phyloP scores from a whole-genome alignment of 2,797 vertebrate species.

The Gobio occitaniae region DNA sequence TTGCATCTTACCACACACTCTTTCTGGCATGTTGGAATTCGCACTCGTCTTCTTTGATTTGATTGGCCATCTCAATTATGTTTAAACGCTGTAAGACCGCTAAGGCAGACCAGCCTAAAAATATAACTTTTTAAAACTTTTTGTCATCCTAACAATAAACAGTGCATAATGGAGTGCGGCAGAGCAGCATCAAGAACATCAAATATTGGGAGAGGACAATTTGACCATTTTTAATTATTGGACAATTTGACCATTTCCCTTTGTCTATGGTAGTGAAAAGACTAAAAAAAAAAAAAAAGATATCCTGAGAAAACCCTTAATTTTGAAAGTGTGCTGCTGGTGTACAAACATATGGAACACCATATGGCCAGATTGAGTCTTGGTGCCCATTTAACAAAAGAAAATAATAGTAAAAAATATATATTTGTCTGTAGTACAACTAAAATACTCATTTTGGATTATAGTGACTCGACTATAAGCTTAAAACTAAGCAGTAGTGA shows the following conservation, averaged over 20 bases:
- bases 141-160: not conserved
- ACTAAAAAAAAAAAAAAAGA: not conserved
- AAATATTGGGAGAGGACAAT: too few species aligned
- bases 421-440: not conserved
- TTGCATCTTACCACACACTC: too few species aligned
- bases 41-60: not conserved
- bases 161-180: not conserved
- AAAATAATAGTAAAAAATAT: not conserved
- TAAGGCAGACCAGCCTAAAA: not conserved
- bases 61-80: not conserved
- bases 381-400: conserved; percentile 12
- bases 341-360: conserved; percentile 37
- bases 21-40: not conserved
- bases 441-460: not conserved
- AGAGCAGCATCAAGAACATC: too few species aligned
- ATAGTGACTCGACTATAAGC: not conserved
- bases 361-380: conserved; percentile 12
- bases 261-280: not conserved
- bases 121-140: not conserved
- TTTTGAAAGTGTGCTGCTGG: not conserved
- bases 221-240: not conserved
- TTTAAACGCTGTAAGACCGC: not conserved
- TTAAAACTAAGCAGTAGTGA: not conserved
- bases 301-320: conserved; percentile 7
- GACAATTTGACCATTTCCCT: not conserved